Evolutionary conservation across 2,888 invertebrate species (phyloP).

Genomic region (Ariolimax columbianus): DNA sequence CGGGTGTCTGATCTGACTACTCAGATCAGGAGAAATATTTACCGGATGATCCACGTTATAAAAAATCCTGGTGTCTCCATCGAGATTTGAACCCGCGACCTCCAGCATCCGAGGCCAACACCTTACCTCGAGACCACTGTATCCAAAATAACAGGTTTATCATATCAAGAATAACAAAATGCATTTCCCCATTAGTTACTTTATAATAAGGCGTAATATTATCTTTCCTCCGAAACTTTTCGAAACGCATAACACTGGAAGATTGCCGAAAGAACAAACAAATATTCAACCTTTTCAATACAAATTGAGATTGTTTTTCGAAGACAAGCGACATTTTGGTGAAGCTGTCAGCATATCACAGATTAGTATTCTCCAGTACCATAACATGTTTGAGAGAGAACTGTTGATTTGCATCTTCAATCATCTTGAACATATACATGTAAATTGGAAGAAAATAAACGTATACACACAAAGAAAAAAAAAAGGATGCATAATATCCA

Average conservation of each 20-base stretch:
- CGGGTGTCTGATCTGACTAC: no score
- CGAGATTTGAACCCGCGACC: no score
- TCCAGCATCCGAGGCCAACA: no score
- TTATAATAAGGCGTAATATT: not conserved
- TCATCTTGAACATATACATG: not conserved
- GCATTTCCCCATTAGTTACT: not conserved
- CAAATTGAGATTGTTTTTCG: constrained; percentile 2
- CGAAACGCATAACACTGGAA: not conserved
- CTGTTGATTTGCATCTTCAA: constrained; percentile 9
- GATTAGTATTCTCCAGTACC: constrained; percentile 22
- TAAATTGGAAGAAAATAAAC: not conserved
- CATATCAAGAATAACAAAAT: not conserved
- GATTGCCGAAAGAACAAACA: constrained; percentile 15
- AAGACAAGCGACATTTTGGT: not conserved
- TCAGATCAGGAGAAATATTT: no score
- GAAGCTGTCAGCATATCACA: constrained; percentile 27
- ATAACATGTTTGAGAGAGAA: constrained; percentile 10
- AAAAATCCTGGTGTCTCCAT: no score
- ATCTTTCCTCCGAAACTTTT: not conserved
- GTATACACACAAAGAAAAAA: not conserved
- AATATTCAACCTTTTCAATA: not conserved
- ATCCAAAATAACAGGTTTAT: not conserved
- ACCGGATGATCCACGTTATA: no score
- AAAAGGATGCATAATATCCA: no score
- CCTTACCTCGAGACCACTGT: no score